Base-by-base conservation (phyloP, 2,797 vertebrate genomes). In the Lithobates sylvaticus region DNA sequence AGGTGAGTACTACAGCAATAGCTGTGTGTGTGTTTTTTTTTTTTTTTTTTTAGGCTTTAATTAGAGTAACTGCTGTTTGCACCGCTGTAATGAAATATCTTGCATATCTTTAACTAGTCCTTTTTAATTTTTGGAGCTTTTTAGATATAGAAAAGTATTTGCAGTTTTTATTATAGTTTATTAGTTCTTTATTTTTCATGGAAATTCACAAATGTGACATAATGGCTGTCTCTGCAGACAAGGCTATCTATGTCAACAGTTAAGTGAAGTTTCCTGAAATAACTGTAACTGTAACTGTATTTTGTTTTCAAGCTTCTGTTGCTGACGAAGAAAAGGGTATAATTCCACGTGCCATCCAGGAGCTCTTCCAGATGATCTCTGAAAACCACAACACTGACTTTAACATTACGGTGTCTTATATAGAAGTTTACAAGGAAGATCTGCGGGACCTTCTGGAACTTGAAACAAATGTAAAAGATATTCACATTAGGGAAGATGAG, bases 371-470 rank as follows among this genome's bases (percentile, higher is more conserved):
- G 47, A 90, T 89, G 87, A 93, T 97, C 91, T 94, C 86, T 78
- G 93, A 96, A 91, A 95, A 94, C 89, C 78, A 50, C 81, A 90
- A 90, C 85, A 89, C 75, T 78, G 91, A 95, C 34, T 94, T 93
- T 89, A 87, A 23, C 9, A 91, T 98, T 80, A 95, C 92, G 89
- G 93, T 97, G 32, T 97, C 97, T 0, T 99, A 97, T 18, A 92
- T 99, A 89, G 97, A 98, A 91, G 93, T 98, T 13, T 97, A 98
- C 90, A 96, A 89, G 86, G 97, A 99, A 91, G 96, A 97, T 73
- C 94, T 98, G 42, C 83, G 95, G 88, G 97, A 99, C 90, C 93
- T 99, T 83, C 88, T 98, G 89, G 96, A 98, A 88, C 89, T 95
- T 81, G 94, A 96, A 84, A 95, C 94, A 0, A 91, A 91, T 61